Conservation (phyloP, 2,113 vertebrate genomes). For the Barbus barbus region DNA sequence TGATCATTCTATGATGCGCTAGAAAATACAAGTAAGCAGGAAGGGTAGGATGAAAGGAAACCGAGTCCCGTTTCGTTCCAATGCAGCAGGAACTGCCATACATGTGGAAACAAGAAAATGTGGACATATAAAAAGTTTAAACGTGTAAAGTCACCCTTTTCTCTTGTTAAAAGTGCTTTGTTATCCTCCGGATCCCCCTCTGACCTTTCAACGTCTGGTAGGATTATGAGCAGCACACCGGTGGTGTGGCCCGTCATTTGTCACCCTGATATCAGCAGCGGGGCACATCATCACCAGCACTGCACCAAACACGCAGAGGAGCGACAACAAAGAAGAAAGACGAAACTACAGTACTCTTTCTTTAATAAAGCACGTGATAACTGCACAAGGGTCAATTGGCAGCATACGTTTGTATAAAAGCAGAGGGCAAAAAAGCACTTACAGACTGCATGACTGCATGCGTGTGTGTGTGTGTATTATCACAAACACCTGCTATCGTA, state of each 20-base stretch:
- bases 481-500: neutral
- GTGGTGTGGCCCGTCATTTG: slow-evolving; percentile 69
- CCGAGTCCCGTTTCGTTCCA: neutral
- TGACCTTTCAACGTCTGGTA: slow-evolving; percentile 73
- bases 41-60: neutral
- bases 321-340: neutral
- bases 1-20: slow-evolving; percentile 49
- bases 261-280: slow-evolving; percentile 69
- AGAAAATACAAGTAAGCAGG: slow-evolving; percentile 46
- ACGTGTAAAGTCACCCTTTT: neutral
- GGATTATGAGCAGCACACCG: slow-evolving; percentile 63
- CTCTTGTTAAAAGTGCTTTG: slow-evolving; percentile 38
- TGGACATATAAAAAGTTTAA: slow-evolving; percentile 7
- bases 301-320: slow-evolving; percentile 52
- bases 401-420: neutral
- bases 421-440: neutral
- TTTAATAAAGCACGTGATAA: slow-evolving; percentile 12
- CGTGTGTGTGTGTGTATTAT: neutral
- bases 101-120: slow-evolving; percentile 32
- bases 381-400: neutral
- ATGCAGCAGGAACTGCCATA: slow-evolving; percentile 16
- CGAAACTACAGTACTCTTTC: neutral
- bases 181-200: slow-evolving; percentile 44
- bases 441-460: neutral
- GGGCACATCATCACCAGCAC: slow-evolving; percentile 39